These are phyloP conservation scores for Gandaritis pyraliata DNA, from an alignment of 2,888 invertebrate genomes.

Conservation along the genomic window DNA sequence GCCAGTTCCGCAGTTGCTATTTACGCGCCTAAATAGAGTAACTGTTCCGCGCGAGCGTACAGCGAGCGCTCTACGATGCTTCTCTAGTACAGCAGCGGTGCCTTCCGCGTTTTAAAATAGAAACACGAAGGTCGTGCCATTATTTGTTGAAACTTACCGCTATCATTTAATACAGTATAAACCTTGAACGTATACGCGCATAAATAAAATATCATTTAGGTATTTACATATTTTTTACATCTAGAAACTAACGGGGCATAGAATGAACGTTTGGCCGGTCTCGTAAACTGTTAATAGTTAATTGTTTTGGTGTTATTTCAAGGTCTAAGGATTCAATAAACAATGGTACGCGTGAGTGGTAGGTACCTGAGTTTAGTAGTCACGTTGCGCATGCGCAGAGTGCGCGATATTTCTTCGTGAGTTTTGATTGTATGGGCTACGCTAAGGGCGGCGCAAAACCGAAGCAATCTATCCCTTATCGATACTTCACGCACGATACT, in stretches of 20 bases:
- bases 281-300: constrained; percentile 38
- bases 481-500: constrained; percentile 28
- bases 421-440: constrained; percentile 25
- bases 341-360: constrained; percentile 41
- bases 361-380: constrained; percentile 36
- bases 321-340: constrained; percentile 54
- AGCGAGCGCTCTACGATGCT: constrained; percentile 64
- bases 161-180: constrained; percentile 58
- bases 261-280: constrained; percentile 44
- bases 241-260: constrained; percentile 49
- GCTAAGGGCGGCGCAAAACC: neutral
- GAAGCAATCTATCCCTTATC: constrained; percentile 23
- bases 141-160: constrained; percentile 63
- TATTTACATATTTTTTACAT: constrained; percentile 41
- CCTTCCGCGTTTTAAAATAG: constrained; percentile 83
- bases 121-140: constrained; percentile 74
- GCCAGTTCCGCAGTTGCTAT: constrained; percentile 56
- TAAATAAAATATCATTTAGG: constrained; percentile 33
- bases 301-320: constrained; percentile 41
- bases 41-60: constrained; percentile 74
- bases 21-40: constrained; percentile 58
- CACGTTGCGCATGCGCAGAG: constrained; percentile 61
- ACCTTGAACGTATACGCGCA: constrained; percentile 57
- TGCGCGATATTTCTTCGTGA: constrained; percentile 54
- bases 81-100: constrained; percentile 66